Evolutionary conservation across 2,888 invertebrate genomes (phyloP).

Genomic region (Brachynemurus nebulosus): DNA sequence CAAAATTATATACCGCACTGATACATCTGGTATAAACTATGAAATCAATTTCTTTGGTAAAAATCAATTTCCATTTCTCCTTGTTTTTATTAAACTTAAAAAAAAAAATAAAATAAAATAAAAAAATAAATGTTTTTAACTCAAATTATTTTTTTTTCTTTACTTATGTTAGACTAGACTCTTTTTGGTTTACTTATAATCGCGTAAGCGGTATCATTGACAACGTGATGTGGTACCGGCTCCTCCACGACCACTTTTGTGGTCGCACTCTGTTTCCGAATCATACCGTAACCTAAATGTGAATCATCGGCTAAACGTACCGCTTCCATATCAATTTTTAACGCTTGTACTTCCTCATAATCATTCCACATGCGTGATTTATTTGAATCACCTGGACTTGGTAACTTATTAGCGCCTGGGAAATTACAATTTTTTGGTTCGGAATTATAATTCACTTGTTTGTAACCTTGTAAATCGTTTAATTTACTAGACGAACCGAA

Average conservation of each 20-base stretch:
- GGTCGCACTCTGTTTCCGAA: slow-evolving; percentile 47
- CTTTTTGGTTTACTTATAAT: slow-evolving; percentile 74
- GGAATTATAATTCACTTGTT: slow-evolving; percentile 54
- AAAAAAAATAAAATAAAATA: too few species aligned
- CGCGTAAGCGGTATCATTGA: slow-evolving; percentile 68
- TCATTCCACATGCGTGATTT: slow-evolving; percentile 42
- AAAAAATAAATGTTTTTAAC: too few species aligned
- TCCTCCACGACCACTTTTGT: slow-evolving; percentile 32
- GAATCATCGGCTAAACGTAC: slow-evolving; percentile 63
- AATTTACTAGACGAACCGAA: slow-evolving; percentile 61
- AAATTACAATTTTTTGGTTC: slow-evolving; percentile 25
- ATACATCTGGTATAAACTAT: too few species aligned
- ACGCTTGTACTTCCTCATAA: slow-evolving; percentile 55
- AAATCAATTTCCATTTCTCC: too few species aligned
- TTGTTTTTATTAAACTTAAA: too few species aligned
- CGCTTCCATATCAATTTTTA: slow-evolving; percentile 47
- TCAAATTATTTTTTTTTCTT: too few species aligned
- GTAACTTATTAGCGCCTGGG: background rate
- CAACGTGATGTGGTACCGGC: slow-evolving; percentile 48
- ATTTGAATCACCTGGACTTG: slow-evolving; percentile 15
- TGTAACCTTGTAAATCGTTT: too few species aligned
- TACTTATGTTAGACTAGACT: slow-evolving; percentile 39
- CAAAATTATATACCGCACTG: too few species aligned
- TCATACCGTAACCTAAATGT: slow-evolving; percentile 64
- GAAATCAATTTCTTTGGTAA: too few species aligned